Conservation (phyloP, 53 echinoderm and acorn worm genomes). For the Patiria pectinifera region DNA sequence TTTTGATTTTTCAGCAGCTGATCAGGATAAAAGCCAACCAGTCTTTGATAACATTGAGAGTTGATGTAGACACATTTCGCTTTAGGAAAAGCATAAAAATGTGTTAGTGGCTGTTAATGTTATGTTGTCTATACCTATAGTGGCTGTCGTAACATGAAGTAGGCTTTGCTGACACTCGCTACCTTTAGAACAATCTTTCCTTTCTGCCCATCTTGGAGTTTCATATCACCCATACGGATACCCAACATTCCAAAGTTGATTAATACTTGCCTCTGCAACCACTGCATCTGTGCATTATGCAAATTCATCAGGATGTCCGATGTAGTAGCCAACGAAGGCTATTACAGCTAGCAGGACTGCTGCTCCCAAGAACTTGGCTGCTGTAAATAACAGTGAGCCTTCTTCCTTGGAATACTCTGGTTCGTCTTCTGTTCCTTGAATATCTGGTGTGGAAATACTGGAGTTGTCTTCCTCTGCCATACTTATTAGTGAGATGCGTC, state of each 20-base stretch:
- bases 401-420: neutral
- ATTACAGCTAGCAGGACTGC: conserved; percentile 5
- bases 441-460: neutral
- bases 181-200: no score
- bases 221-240: no score
- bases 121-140: no score
- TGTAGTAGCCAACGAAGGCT: conserved; percentile 46
- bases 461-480: neutral
- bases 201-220: neutral
- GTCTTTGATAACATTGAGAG: neutral
- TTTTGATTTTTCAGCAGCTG: no score
- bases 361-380: conserved; percentile 24
- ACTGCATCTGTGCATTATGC: neutral
- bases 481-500: neutral
- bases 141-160: no score
- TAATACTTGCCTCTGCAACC: neutral
- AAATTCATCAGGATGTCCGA: conserved; percentile 55
- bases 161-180: no score
- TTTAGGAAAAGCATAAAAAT: no score
- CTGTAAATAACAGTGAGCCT: neutral
- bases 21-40: neutral
- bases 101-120: no score
- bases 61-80: neutral
- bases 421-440: conserved; percentile 21
- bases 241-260: neutral